Percentiles rank a stretch among this genome's conserved stretches.
These are phyloP conservation scores for Teleopsis dalmanni DNA, from an alignment of 1,140 invertebrate genomes.

Conservation along the genomic window DNA sequence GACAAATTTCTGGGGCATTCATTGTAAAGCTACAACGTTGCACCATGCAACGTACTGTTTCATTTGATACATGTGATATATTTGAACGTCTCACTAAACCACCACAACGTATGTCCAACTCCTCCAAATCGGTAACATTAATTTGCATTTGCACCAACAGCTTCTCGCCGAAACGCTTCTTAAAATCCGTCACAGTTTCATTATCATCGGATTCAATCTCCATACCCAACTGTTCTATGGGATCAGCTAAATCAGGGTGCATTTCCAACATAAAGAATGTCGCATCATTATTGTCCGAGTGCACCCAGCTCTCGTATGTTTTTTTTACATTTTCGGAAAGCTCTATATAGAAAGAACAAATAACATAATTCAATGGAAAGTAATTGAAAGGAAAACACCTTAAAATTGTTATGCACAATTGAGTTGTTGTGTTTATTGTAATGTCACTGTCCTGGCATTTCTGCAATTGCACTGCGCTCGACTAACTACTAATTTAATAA, in stretches of 20 bases:
- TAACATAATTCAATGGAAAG: neutral
- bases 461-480: too few relatives aligned
- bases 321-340: too few relatives aligned
- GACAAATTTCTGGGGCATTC: constrained; percentile 64
- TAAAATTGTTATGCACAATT: too few relatives aligned
- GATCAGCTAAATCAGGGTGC: constrained; percentile 60
- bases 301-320: constrained; percentile 34
- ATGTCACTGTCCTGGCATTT: too few relatives aligned
- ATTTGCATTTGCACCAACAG: constrained; percentile 54
- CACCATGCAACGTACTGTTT: constrained; percentile 58
- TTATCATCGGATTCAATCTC: constrained; percentile 62
- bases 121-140: constrained; percentile 60
- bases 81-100: constrained; percentile 57
- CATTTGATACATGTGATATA: constrained; percentile 50
- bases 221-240: constrained; percentile 62
- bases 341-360: constrained; percentile 1
- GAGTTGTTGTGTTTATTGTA: neutral
- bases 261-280: constrained; percentile 58
- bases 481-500: too few relatives aligned
- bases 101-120: constrained; percentile 62
- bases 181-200: constrained; percentile 57
- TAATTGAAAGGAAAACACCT: neutral
- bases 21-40: constrained; percentile 56
- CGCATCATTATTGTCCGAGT: constrained; percentile 45
- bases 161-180: constrained; percentile 57